Conservation (phyloP, 2,797 vertebrate genomes). For the Melanitta fusca region DNA sequence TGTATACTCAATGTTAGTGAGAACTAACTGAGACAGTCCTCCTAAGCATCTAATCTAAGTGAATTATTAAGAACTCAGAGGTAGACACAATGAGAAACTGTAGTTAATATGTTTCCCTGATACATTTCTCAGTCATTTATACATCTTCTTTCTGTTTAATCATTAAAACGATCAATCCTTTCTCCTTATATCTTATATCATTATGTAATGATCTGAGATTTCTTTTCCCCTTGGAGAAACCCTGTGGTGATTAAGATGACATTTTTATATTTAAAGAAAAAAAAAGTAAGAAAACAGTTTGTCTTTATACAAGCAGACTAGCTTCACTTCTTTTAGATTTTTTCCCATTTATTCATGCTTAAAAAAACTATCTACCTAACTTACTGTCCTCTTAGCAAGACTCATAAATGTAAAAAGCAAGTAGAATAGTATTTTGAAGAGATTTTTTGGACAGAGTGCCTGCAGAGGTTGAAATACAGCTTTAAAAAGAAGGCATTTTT, state of each 20-base stretch:
- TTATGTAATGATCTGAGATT: not conserved
- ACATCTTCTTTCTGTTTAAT: slow-evolving; percentile 42
- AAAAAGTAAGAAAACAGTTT: not conserved
- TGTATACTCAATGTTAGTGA: not conserved
- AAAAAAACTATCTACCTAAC: not conserved
- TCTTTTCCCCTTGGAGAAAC: not conserved
- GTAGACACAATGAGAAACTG: not conserved
- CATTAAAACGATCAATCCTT: slow-evolving; percentile 29
- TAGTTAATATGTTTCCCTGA: slow-evolving; percentile 43
- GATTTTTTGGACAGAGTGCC: not conserved
- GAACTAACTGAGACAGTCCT: not conserved
- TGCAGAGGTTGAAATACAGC: not conserved
- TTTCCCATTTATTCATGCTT: not conserved
- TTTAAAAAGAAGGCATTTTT: not conserved
- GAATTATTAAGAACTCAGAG: slow-evolving; percentile 32
- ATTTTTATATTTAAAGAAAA: not conserved
- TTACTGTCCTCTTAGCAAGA: not conserved
- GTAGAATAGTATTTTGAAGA: not conserved
- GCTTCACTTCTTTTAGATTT: not conserved
- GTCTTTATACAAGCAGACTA: not conserved
- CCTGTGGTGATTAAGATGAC: not conserved
- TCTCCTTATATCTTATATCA: not conserved
- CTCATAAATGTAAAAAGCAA: not conserved
- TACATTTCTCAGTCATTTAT: slow-evolving; percentile 9
- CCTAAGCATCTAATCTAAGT: not conserved